A percentile compares a stretch with the other conserved stretches of the same genome.
These are phyloP conservation scores for Myiagra hebetior DNA, from an alignment of 2,113 vertebrate species.

Conservation along the genomic window DNA sequence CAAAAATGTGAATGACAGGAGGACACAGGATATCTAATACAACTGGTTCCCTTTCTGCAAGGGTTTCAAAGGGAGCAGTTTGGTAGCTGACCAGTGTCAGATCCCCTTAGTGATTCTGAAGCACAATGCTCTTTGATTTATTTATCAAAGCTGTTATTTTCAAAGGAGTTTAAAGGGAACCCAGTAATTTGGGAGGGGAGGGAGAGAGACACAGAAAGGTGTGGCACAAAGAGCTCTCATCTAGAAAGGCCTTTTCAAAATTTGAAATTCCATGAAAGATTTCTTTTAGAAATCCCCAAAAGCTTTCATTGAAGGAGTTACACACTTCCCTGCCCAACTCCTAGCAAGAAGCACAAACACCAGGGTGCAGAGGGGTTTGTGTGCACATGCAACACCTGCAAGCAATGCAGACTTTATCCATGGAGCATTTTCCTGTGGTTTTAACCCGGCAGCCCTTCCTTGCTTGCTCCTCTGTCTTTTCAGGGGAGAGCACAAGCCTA, in stretches of 20 bases:
- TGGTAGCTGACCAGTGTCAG: neutral
- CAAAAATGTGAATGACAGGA: neutral
- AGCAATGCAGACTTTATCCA: neutral
- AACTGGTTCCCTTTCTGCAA: neutral
- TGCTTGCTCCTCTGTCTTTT: neutral
- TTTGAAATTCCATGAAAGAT: neutral
- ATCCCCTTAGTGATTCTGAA: neutral
- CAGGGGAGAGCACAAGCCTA: neutral
- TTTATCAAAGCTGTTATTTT: constrained; percentile 16
- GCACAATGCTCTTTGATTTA: neutral
- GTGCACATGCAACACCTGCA: neutral
- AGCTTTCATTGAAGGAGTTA: neutral
- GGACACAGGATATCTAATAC: neutral
- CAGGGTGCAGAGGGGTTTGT: neutral
- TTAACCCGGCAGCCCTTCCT: neutral
- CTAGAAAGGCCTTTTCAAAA: neutral
- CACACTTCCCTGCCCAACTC: neutral
- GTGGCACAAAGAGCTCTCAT: neutral
- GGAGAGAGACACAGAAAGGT: neutral
- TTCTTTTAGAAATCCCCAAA: neutral
- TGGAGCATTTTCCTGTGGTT: neutral
- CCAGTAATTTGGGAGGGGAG: neutral
- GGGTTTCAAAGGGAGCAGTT: neutral
- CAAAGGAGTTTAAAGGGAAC: neutral
- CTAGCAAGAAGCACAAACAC: neutral